Evolutionary conservation across 2,888 invertebrate species (phyloP), one percentile per base, ranked within the genome.

Genomic region (Drosophila leonis): DNA sequence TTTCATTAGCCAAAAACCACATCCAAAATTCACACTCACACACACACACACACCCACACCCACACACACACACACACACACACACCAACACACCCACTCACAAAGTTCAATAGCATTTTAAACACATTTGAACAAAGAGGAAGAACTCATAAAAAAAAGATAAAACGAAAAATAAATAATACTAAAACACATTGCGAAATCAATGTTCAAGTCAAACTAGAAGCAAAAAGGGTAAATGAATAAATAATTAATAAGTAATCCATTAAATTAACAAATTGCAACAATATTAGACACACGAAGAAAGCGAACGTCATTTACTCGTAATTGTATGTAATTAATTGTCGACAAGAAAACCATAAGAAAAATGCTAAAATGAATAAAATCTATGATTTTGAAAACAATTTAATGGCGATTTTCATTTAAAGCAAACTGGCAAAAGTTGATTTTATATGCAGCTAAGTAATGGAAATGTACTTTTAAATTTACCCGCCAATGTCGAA

Each of bases 311-410:
- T 72, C 65, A 80, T 76, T 80, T 75, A 80, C 41, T 75, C 65
- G 63, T 67, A 75, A 75, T 65, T 82, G 68, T 72, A 72, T 80
- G 80, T 80, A 80, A 68, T 66, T 75, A 68, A 75, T 65, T 75
- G 76, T 82, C 80, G 35, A 71, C 54, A 72, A 68, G 48, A 59
- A 33, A 62, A 64, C 42, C 37, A 60, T 44, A 60, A 51, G 35
- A 62, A 67, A 71, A 68, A 51, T 33, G 67, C 65, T 61, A 78
- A 83, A 63, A 60, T 65, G 57, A 80, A 81, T 80, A 80, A 80
- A 80, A 80, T 82, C 83, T 72, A 77, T 80, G 80, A 83, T 83
- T 82, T 89, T 85, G 72, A 84, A 75, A 79, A 72, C 51, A 78
- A 33, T 10, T n/a, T 9, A 12, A 18, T 5, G 18, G 5, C 2